Conservation (phyloP, 30 jellyfish, hydroid and myxozoan genomes). For the Hydra vulgaris region DNA sequence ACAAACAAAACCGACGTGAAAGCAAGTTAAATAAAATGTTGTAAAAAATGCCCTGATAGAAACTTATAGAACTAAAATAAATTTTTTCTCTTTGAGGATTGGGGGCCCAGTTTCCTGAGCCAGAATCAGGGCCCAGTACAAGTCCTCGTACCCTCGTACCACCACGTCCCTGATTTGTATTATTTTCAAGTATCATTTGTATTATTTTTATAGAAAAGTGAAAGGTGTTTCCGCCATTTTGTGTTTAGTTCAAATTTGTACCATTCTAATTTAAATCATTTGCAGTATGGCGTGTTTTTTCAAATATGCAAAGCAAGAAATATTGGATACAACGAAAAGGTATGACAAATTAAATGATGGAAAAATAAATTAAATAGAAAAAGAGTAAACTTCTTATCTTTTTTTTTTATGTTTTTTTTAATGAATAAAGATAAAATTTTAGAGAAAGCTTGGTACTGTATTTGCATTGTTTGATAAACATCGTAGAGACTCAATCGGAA, state of each 20-base stretch:
- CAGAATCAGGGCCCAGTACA: no score
- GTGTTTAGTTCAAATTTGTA: constrained; percentile 44
- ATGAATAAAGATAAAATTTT: not conserved
- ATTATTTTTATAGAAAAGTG: not conserved
- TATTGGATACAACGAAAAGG: constrained; percentile 70
- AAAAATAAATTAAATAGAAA: no score
- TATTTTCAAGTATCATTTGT: no score
- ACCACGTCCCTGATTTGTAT: no score
- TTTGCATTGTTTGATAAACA: constrained; percentile 59
- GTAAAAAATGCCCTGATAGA: no score
- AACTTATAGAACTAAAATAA: no score
- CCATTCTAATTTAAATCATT: constrained; percentile 62
- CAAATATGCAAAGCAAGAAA: constrained; percentile 88
- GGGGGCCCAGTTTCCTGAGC: no score
- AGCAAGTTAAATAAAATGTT: no score
- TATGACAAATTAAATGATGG: no score
- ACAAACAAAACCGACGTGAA: no score
- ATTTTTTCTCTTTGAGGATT: no score
- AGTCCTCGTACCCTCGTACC: no score
- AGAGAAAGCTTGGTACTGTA: constrained; percentile 70
- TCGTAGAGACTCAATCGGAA: constrained; percentile 60
- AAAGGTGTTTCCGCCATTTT: constrained; percentile 1
- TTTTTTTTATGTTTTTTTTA: not conserved
- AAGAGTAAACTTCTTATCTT: not conserved
- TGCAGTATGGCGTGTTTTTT: constrained; percentile 74